These are phyloP conservation scores for Limnephilus marmoratus DNA, from an alignment of 2,888 invertebrate species.

Conservation along the genomic window DNA sequence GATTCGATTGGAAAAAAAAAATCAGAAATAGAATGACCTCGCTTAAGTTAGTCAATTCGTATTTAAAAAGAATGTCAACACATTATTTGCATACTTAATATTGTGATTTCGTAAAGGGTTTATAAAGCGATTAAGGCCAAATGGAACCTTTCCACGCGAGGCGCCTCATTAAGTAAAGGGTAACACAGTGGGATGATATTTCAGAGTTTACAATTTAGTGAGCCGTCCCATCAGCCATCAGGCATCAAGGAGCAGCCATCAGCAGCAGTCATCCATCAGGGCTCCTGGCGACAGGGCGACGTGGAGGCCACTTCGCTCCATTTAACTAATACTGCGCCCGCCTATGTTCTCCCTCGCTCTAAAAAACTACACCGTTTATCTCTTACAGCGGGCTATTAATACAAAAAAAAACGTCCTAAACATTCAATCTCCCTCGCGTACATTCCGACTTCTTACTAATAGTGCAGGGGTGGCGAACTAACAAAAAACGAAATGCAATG, in stretches of 20 bases:
- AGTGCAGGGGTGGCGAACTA: constrained; percentile 41
- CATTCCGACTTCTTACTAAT: constrained; percentile 38
- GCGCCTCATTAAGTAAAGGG: constrained; percentile 42
- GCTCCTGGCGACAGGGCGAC: constrained; percentile 56
- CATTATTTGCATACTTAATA: not conserved
- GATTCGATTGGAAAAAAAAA: no score
- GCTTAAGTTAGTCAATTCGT: not conserved
- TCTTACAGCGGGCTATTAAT: constrained; percentile 55
- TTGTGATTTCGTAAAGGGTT: not conserved
- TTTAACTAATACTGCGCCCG: constrained; percentile 56
- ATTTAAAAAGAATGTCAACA: not conserved
- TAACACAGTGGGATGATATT: constrained; percentile 43
- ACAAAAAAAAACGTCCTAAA: constrained; percentile 51
- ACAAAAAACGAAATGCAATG: not conserved
- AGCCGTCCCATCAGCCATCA: constrained; percentile 40
- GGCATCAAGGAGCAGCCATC: constrained; percentile 55
- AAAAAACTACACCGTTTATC: constrained; percentile 53
- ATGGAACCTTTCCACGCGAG: not conserved
- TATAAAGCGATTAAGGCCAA: not conserved
- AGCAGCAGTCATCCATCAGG: constrained; percentile 58
- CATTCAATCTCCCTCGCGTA: constrained; percentile 44
- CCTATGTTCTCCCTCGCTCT: constrained; percentile 48
- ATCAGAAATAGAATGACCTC: not conserved
- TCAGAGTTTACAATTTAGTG: constrained; percentile 32
- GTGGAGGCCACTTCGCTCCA: constrained; percentile 58